Evolutionary conservation across 1,140 invertebrate genomes (phyloP), one percentile per base, ranked within the genome.

Genomic region (Drosophila tristis): DNA sequence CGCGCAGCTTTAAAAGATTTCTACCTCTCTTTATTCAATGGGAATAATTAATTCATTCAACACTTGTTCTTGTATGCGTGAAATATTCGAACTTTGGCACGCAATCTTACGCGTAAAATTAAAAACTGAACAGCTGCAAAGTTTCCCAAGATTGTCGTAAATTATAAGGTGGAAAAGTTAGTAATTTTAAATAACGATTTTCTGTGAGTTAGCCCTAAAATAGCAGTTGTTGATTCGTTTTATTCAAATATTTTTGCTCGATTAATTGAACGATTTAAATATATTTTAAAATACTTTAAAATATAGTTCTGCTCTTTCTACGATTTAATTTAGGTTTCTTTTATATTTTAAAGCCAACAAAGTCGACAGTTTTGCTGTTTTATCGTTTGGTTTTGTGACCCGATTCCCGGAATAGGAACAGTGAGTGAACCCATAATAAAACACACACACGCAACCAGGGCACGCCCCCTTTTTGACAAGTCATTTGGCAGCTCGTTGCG

Each of bases 401-500:
- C 23, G 43, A 43, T 50, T 74, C 43, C 5, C 20, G 11, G 45
- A 64, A 60, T 71, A 55, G 45, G 60, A 65, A 58, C 49, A 51
- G 45, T 43, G 53, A 59, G 44, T 7, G 35, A 55, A 25, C 48
- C 47, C 39, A 63, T 56, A 39, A 62, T 55, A 50, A 35, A 49
- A 26, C 4, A 25, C 48, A 65, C 53, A 70, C 81, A 86, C 78
- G 57, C 81, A 66, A 71, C 44, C 15, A 29, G 25, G 61, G 42
- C 70, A 78, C 70, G 61, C 67, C 62, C 60, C 57, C 81, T 53
- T 82, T 67, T 87, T 78, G 61, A 86, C 82, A 86, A 87, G 74
- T 82, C 70, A 82, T 86, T 86, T 86, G 65, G 68, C 84, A 87
- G 82, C 49, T 86, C 81, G 82, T 86, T 68, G 42, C 35, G 63